Percentiles rank a stretch among this genome's conserved stretches.
These are phyloP conservation scores for Aurelia coerulea DNA, from an alignment of 30 jellyfish, hydroid and myxozoan species.

Conservation along the genomic window DNA sequence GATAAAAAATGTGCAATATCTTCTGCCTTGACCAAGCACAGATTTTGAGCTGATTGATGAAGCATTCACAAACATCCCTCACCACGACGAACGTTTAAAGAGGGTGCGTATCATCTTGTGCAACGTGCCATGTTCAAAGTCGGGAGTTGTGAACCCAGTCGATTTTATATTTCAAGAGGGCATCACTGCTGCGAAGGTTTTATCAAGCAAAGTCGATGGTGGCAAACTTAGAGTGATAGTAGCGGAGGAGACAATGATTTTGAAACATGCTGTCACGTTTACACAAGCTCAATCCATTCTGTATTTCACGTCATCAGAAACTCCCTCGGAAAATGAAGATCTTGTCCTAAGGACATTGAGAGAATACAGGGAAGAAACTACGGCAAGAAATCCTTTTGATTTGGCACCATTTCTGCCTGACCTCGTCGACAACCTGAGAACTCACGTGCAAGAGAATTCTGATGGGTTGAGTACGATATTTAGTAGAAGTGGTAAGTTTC, in stretches of 20 bases:
- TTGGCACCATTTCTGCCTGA: slow-evolving; percentile 64
- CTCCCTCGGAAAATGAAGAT: slow-evolving; percentile 64
- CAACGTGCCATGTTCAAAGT: slow-evolving; percentile 78
- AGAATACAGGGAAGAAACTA: slow-evolving; percentile 57
- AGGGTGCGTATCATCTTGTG: slow-evolving; percentile 64
- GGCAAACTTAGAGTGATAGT: slow-evolving; percentile 56
- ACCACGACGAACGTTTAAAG: slow-evolving; percentile 64
- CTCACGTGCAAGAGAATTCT: slow-evolving; percentile 23
- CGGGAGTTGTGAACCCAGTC: slow-evolving; percentile 77
- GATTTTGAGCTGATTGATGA: slow-evolving; percentile 77
- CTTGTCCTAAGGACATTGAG: slow-evolving; percentile 47
- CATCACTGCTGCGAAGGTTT: slow-evolving; percentile 58
- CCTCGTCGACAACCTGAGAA: slow-evolving; percentile 50
- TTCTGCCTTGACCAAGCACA: slow-evolving; percentile 1
- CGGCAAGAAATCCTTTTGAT: slow-evolving; percentile 57
- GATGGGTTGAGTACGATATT: slow-evolving; percentile 22
- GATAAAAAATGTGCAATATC: too few relatives aligned
- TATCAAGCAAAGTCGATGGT: slow-evolving; percentile 44
- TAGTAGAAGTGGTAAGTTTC: slow-evolving; percentile 40
- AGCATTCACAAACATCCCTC: slow-evolving; percentile 29
- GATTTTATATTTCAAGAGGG: slow-evolving; percentile 83
- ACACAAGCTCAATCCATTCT: slow-evolving; percentile 70
- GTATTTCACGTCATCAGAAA: slow-evolving; percentile 66
- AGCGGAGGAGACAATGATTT: slow-evolving; percentile 47
- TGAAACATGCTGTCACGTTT: slow-evolving; percentile 62